Percentiles rank a stretch among this genome's conserved stretches.
Evolutionary conservation across 1,140 invertebrate species (phyloP).

Genomic region (Caenorhabditis inopinata): DNA sequence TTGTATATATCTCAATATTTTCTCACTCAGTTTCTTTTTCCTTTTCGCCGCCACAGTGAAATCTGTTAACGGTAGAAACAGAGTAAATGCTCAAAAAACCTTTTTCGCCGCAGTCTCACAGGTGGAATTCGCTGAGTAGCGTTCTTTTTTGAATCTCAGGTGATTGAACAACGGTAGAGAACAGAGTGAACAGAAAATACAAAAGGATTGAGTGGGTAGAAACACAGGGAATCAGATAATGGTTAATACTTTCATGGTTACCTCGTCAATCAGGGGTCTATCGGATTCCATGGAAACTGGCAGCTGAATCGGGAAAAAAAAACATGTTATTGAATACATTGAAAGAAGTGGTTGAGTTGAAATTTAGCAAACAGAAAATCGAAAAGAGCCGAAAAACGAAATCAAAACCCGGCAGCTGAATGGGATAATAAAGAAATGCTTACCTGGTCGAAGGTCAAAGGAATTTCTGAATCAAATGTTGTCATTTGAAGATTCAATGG

Average conservation of each 20-base stretch:
- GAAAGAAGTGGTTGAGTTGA: not conserved
- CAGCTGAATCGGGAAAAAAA: slow-evolving; percentile 18
- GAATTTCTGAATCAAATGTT: slow-evolving; percentile 39
- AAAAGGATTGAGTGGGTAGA: slow-evolving; percentile 32
- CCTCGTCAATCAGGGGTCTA: slow-evolving; percentile 38
- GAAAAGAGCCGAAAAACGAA: not conserved
- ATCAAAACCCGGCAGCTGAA: not conserved
- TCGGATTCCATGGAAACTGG: slow-evolving; percentile 35
- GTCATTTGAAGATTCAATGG: slow-evolving; percentile 43
- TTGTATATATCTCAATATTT: too few relatives aligned
- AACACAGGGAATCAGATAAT: not conserved
- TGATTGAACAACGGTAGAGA: not conserved
- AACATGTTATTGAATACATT: not conserved
- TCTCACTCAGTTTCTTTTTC: too few relatives aligned
- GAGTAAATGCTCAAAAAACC: too few relatives aligned
- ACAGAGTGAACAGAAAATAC: not conserved
- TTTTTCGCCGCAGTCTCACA: too few relatives aligned
- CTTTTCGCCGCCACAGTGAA: too few relatives aligned
- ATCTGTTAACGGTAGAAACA: too few relatives aligned
- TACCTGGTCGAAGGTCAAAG: slow-evolving; percentile 43
- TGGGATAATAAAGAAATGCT: not conserved
- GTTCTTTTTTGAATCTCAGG: not conserved
- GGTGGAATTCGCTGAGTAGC: not conserved
- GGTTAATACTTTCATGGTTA: not conserved
- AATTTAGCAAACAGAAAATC: not conserved